These are phyloP conservation scores for Villa cingulata DNA, from an alignment of 2,888 invertebrate species.

Conservation along the genomic window DNA sequence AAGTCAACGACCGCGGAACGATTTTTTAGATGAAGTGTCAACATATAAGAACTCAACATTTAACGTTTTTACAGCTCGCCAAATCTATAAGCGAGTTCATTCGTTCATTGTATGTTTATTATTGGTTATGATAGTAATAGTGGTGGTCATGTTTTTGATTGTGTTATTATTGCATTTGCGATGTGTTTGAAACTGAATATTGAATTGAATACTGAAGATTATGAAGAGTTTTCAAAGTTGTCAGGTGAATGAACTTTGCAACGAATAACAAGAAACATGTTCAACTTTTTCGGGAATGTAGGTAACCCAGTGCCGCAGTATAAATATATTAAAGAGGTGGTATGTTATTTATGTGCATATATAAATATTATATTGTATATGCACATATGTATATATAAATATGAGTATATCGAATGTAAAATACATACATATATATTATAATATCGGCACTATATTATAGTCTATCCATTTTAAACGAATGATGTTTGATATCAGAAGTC, in stretches of 20 bases:
- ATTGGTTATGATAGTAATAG: neutral
- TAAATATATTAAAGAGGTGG: no score
- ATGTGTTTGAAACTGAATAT: neutral
- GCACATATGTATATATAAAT: neutral
- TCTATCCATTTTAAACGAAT: no score
- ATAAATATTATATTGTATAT: no score
- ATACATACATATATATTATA: no score
- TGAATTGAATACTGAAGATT: neutral
- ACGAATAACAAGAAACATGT: constrained; percentile 10
- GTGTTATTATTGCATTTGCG: neutral
- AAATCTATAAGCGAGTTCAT: neutral
- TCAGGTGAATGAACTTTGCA: constrained; percentile 6
- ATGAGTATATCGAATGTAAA: constrained; percentile 3
- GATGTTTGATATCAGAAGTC: neutral
- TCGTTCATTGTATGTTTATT: neutral
- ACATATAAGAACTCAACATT: neutral
- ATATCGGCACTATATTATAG: no score
- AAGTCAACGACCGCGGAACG: neutral
- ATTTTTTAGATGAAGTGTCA: neutral
- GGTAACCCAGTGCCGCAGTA: constrained; percentile 20
- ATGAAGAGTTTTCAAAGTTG: neutral
- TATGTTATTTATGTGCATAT: no score
- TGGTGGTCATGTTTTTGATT: neutral
- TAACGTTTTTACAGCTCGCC: neutral
- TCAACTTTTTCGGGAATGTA: constrained; percentile 19